phyloP scores from a whole-genome alignment of 1,140 invertebrate species.

The Eulimnadia texana region DNA sequence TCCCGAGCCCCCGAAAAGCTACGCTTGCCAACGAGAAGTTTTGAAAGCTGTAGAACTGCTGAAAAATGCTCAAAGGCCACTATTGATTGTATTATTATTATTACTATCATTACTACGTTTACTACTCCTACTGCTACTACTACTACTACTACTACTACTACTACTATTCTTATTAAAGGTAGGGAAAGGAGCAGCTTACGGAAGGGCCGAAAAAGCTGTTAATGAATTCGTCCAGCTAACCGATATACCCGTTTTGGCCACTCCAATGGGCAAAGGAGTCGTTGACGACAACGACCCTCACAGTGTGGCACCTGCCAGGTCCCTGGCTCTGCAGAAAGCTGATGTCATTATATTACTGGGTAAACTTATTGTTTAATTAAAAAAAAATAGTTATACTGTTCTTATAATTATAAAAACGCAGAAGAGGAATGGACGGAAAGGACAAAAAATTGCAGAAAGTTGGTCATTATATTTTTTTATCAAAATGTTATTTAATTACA shows the following conservation, averaged over 20 bases:
- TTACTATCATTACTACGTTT: no score
- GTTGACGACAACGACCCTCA: conserved; percentile 60
- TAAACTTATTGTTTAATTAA: background rate
- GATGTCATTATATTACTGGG: conserved; percentile 69
- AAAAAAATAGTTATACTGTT: background rate
- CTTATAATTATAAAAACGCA: no score
- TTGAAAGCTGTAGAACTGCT: conserved; percentile 52
- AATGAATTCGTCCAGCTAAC: conserved; percentile 49
- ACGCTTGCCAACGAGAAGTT: conserved; percentile 49
- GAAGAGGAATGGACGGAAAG: no score
- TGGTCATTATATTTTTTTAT: no score
- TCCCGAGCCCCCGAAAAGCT: conserved; percentile 46
- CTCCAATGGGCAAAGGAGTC: conserved; percentile 94
- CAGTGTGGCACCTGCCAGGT: conserved; percentile 72
- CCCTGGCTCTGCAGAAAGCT: conserved; percentile 65
- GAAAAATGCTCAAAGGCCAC: conserved; percentile 52
- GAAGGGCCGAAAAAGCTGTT: conserved; percentile 53
- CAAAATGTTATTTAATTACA: no score
- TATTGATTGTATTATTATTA: conserved; percentile 55
- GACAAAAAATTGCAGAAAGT: no score
- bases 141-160: no score
- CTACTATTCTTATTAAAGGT: no score
- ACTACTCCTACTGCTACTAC: no score
- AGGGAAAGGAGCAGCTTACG: conserved; percentile 56
- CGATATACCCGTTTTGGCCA: conserved; percentile 70